These are phyloP conservation scores for Ophion ventricosus DNA, from an alignment of 2,888 invertebrate species.

Conservation along the genomic window DNA sequence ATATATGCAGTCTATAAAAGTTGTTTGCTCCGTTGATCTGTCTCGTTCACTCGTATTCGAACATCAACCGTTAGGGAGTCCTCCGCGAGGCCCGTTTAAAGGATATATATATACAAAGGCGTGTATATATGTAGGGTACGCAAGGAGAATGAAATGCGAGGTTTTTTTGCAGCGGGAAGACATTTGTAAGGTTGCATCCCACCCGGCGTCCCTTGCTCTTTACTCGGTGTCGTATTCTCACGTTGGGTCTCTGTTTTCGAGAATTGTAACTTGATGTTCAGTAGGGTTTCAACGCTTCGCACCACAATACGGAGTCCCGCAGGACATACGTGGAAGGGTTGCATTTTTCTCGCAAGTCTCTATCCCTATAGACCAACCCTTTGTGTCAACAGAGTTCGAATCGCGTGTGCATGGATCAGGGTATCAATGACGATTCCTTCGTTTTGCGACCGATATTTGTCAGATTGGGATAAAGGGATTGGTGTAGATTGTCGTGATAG, in stretches of 20 bases:
- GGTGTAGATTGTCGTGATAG: not conserved
- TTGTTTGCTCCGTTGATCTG: constrained; percentile 23
- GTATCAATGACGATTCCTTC: not conserved
- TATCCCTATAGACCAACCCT: no score
- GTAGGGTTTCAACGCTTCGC: constrained; percentile 78
- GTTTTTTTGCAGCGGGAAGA: constrained; percentile 64
- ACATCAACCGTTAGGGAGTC: constrained; percentile 8
- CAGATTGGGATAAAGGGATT: not conserved
- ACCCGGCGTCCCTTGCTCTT: constrained; percentile 72
- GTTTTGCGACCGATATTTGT: not conserved
- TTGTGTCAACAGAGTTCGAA: not conserved
- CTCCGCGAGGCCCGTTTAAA: constrained; percentile 4
- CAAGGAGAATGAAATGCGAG: constrained; percentile 65
- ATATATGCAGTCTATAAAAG: constrained; percentile 25
- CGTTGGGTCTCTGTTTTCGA: constrained; percentile 79
- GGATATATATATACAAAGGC: constrained; percentile 23
- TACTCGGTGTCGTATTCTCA: constrained; percentile 74
- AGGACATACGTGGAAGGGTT: constrained; percentile 16
- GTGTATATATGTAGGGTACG: constrained; percentile 51
- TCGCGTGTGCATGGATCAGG: not conserved
- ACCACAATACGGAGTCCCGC: not conserved
- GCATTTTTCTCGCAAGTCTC: not conserved
- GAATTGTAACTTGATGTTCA: constrained; percentile 80
- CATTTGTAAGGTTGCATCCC: constrained; percentile 78
- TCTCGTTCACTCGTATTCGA: constrained; percentile 26